Evolutionary conservation across 2,113 vertebrate species (phyloP).

Genomic region (Paedocypris sp.): DNA sequence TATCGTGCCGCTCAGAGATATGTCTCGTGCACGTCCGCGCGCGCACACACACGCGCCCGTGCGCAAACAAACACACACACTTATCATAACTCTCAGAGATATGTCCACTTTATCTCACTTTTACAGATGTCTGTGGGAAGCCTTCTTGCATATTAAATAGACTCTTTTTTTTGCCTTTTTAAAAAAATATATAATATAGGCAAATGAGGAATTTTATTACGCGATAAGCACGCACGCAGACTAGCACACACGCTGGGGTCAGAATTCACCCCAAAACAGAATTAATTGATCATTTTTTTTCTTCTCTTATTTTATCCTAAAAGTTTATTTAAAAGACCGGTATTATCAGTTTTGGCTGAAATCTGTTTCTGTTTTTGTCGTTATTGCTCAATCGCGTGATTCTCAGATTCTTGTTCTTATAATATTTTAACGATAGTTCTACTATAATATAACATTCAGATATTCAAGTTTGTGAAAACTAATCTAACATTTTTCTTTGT

Average conservation of each 20-base stretch:
- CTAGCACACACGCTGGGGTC: slow-evolving; percentile 24
- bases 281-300: too few species aligned
- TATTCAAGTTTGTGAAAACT: too few species aligned
- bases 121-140: slow-evolving; percentile 61
- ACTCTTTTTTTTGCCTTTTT: slow-evolving; percentile 46
- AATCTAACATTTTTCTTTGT: too few species aligned
- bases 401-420: too few species aligned
- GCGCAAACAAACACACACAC: slow-evolving; percentile 59
- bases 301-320: too few species aligned
- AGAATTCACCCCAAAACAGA: too few species aligned
- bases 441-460: too few species aligned
- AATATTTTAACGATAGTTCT: too few species aligned
- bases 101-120: slow-evolving; percentile 58
- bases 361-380: too few species aligned
- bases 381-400: too few species aligned
- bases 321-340: too few species aligned
- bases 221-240: slow-evolving; percentile 43
- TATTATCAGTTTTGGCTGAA: too few species aligned
- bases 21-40: not conserved
- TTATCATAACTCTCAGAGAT: slow-evolving; percentile 62
- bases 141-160: slow-evolving; percentile 68
- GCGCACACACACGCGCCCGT: not conserved
- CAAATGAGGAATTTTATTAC: slow-evolving; percentile 54
- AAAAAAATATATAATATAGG: slow-evolving; percentile 46
- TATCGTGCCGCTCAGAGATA: slow-evolving; percentile 33